Evolutionary conservation across 2,113 vertebrate species (phyloP), one percentile per base, ranked within the genome.

Genomic region (Orientallactaga bullata): DNA sequence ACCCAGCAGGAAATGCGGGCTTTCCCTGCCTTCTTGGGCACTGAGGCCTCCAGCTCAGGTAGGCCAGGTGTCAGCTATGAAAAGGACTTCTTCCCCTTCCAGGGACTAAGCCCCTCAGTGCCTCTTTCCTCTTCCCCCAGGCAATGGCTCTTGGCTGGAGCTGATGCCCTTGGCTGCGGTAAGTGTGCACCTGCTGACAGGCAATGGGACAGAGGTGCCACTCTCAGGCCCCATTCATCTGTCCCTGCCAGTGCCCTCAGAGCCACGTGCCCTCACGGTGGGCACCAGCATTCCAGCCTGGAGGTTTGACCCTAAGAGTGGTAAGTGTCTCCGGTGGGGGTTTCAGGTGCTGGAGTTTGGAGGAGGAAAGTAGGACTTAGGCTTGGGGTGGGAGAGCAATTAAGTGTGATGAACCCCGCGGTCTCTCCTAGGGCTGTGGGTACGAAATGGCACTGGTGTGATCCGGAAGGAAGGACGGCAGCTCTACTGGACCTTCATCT

Each of bases 21-120:
- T n/a, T 99, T 99, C 98, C 99, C 99, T 3, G 99, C 99, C 91
- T 99, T 99, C 80, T 97, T 99, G 74, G 99, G 99, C 13, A 98
- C 98, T 0, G 99, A 99, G 95, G 98, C 97, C 97, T 99, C 99
- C 97, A 96, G 98, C 98, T 98, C 98, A 96, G 99, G 99, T 99
- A 93, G 3, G 96, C 66, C 13, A 15, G 20, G 39, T 61, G 20
- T 55, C 17, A 30, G 15, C 30, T 2, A 11, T 1, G 10, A 30
- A 61, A 16, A 51, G 60, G 85, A 28, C 4, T 1, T 51, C 61
- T 28, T 39, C 35, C 16, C 3, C 24, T 2, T 3, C 35, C 7
- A 9, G 37, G 58, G 23, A 26, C 3, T 24, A 37, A 68, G 15
- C 51, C 80, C 42, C 23, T 96, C 61, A 82, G 79, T 32, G 16